phyloP scores from a whole-genome alignment of 1,140 invertebrate species.

The Watersipora subatra region DNA sequence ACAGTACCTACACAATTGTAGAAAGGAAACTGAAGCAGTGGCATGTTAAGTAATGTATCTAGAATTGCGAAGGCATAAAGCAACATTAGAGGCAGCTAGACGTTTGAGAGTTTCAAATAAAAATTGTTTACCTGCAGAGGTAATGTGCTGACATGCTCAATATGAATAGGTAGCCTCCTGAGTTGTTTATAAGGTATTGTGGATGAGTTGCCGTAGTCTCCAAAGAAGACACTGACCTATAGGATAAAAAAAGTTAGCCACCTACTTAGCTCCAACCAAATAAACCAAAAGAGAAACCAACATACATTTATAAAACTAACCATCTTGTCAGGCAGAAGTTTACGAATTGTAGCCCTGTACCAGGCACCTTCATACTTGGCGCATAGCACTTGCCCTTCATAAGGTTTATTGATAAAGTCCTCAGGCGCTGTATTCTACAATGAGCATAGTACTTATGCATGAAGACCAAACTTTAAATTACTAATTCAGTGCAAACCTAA shows the following conservation, averaged over 20 bases:
- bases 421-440: not conserved
- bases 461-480: too few relatives aligned
- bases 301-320: too few relatives aligned
- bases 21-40: too few relatives aligned
- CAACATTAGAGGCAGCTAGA: too few relatives aligned
- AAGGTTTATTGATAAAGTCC: not conserved
- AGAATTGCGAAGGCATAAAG: too few relatives aligned
- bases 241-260: not conserved
- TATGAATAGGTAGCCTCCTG: not conserved
- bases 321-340: not conserved
- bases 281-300: too few relatives aligned
- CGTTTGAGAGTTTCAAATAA: too few relatives aligned
- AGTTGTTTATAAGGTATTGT: not conserved
- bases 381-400: not conserved
- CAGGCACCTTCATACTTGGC: not conserved
- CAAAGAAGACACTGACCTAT: not conserved
- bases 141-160: not conserved
- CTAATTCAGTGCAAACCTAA: too few relatives aligned
- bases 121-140: not conserved
- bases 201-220: not conserved
- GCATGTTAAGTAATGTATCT: too few relatives aligned
- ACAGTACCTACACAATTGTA: too few relatives aligned
- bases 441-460: too few relatives aligned
- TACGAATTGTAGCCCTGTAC: not conserved
- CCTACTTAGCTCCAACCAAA: too few relatives aligned